Evolutionary conservation across 2,888 invertebrate genomes (phyloP), one percentile per base, ranked within the genome.

Genomic region (Macaria liturata): DNA sequence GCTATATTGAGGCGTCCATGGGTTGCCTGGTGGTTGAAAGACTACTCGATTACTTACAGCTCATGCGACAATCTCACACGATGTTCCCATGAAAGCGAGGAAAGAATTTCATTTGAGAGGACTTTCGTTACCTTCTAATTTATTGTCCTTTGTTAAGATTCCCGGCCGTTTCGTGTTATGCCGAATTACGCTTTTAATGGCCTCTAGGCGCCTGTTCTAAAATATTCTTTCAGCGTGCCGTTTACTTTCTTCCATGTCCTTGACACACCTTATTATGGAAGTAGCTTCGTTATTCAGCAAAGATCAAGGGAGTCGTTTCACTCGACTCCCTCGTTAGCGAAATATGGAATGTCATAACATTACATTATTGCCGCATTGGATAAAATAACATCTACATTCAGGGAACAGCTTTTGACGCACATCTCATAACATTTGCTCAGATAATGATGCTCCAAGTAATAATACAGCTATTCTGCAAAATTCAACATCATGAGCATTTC

Each of bases 21-120:
- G 20, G 20, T 20, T 20, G 20, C 20, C 20, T 20, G 20, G 20
- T 20, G 31, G 9, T 39, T 9, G 20, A 39, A 39, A 40, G 42
- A 50, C 46, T 31, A 44, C 51, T 31, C 4, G 42, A 6, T 45
- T 45, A 9, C 56, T 54, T 32, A 43, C 47, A 66, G 74, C 78
- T 84, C 82, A 82, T 81, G 80, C 83, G 80, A 80, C 76, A 66
- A 75, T 85, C 81, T 81, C 81, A 83, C 79, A 80, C 70, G 68
- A 66, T 69, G 51, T 68, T 67, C 65, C 37, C 46, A 54, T 62
- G 64, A 71, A 74, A 73, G 68, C 71, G 70, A 70, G 69, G 71
- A 71, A 74, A 70, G 76, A 78, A 79, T 77, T 79, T 76, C 71
- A 79, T 76, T 78, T 74, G 74, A 59, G 64, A 64, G 71, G 56